Percentiles rank a stretch among this genome's conserved stretches.
Conservation (phyloP, 2,113 vertebrate genomes). For the Rhinolophus ferrumequinum region DNA sequence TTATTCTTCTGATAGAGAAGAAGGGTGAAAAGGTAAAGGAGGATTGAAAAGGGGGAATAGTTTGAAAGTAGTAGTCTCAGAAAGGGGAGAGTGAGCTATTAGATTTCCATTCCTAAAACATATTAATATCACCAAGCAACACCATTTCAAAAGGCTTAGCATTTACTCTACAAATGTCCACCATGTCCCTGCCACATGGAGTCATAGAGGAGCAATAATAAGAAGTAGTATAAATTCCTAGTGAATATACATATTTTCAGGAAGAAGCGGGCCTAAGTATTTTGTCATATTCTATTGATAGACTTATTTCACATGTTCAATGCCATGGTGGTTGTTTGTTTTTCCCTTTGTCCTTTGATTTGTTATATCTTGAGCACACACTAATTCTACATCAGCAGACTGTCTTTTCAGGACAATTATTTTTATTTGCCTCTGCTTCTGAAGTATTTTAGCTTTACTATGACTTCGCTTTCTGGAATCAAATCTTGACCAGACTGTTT, state of each 20-base stretch:
- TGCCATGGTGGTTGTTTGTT: background rate
- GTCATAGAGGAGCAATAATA: background rate
- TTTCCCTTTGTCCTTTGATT: background rate
- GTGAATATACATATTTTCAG: background rate
- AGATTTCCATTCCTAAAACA: background rate
- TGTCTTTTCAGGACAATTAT: background rate
- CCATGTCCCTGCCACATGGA: too few species aligned
- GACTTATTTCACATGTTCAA: background rate
- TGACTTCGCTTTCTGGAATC: background rate
- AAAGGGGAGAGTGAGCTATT: background rate
- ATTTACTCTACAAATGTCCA: background rate
- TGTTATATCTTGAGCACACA: background rate
- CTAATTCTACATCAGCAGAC: background rate
- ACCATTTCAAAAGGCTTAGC: background rate
- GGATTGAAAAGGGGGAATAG: background rate
- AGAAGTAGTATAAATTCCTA: background rate
- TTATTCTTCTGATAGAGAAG: background rate
- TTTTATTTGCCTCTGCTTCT: background rate
- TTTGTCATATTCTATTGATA: background rate
- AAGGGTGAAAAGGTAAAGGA: background rate
- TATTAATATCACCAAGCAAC: background rate
- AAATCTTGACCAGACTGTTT: background rate
- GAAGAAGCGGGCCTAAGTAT: background rate
- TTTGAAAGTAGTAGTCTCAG: background rate
- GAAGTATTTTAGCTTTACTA: background rate